phyloP scores from a whole-genome alignment of 2,797 vertebrate species.

The Danio jaintianensis region DNA sequence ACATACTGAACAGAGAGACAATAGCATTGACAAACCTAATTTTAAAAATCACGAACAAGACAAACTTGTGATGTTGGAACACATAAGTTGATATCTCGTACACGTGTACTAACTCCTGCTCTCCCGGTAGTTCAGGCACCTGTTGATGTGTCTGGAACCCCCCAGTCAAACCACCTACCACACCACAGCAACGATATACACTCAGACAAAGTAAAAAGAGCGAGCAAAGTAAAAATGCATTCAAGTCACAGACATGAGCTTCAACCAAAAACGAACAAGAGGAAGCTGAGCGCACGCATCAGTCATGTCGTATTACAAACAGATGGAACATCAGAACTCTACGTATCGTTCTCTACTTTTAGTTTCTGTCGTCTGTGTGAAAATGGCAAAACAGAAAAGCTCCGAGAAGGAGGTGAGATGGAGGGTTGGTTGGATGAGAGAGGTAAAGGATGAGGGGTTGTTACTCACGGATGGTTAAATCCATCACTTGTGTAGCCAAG shows the following conservation, averaged over 20 bases:
- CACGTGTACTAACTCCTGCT: slow-evolving; percentile 72
- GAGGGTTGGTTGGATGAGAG: slow-evolving; percentile 68
- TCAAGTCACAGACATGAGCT: slow-evolving; percentile 97
- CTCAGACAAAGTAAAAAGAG: slow-evolving; percentile 94
- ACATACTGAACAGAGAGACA: slow-evolving; percentile 79
- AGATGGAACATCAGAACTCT: slow-evolving; percentile 70
- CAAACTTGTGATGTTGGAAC: slow-evolving; percentile 72
- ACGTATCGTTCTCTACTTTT: slow-evolving; percentile 10
- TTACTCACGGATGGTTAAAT: slow-evolving; percentile 99
- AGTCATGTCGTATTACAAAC: slow-evolving; percentile 90
- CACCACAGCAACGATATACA: slow-evolving; percentile 88
- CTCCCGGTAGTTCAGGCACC: slow-evolving; percentile 76
- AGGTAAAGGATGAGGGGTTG: slow-evolving; percentile 82
- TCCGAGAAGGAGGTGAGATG: slow-evolving; percentile 55
- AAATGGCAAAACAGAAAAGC: slow-evolving; percentile 45
- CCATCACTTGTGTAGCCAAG: slow-evolving; percentile 99
- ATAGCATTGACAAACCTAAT: slow-evolving; percentile 75
- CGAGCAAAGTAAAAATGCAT: slow-evolving; percentile 99
- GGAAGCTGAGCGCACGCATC: slow-evolving; percentile 89
- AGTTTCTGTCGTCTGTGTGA: slow-evolving; percentile 25
- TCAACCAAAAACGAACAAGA: slow-evolving; percentile 86
- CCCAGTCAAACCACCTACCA: slow-evolving; percentile 70
- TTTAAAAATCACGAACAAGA: slow-evolving; percentile 76
- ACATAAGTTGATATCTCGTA: slow-evolving; percentile 73
- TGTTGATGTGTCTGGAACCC: slow-evolving; percentile 77